Conservation (phyloP, 2,797 vertebrate genomes). For the Okamejei kenojei region DNA sequence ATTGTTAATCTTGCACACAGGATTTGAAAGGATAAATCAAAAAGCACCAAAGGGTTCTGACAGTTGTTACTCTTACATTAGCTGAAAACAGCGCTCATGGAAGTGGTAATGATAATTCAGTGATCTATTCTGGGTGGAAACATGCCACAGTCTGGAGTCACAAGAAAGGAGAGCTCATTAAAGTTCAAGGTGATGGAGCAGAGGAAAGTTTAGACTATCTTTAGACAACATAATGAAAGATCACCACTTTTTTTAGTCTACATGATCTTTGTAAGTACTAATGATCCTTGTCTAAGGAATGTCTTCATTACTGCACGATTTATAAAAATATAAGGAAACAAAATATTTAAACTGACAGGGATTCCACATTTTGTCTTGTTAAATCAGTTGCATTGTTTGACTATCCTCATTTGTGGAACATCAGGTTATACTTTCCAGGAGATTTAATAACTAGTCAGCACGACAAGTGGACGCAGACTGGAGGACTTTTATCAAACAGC, state of each 20-base stretch:
- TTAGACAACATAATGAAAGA: conserved; percentile 19
- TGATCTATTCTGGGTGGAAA: conserved; percentile 14
- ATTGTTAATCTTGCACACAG: background rate
- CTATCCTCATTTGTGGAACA: background rate
- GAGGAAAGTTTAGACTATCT: background rate
- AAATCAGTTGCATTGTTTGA: background rate
- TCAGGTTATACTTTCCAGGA: background rate
- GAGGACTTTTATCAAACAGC: too few species aligned
- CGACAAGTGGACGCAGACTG: background rate
- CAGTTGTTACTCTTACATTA: conserved; percentile 18
- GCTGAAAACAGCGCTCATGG: background rate
- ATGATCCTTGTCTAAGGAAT: background rate
- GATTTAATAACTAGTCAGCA: background rate
- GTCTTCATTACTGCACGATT: background rate
- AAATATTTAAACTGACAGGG: background rate
- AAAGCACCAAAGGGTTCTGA: conserved; percentile 31
- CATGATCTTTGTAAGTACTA: background rate
- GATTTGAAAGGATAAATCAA: conserved; percentile 35
- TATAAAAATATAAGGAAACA: background rate
- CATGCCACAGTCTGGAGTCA: background rate
- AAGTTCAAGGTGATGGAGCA: background rate
- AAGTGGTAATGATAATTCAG: conserved; percentile 9
- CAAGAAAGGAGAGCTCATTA: background rate
- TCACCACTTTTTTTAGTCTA: background rate
- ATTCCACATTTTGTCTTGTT: background rate